A percentile compares a stretch with the other conserved stretches of the same genome.
These are phyloP conservation scores for Melangyna quadrimaculata DNA, from an alignment of 2,888 invertebrate species.

Conservation along the genomic window DNA sequence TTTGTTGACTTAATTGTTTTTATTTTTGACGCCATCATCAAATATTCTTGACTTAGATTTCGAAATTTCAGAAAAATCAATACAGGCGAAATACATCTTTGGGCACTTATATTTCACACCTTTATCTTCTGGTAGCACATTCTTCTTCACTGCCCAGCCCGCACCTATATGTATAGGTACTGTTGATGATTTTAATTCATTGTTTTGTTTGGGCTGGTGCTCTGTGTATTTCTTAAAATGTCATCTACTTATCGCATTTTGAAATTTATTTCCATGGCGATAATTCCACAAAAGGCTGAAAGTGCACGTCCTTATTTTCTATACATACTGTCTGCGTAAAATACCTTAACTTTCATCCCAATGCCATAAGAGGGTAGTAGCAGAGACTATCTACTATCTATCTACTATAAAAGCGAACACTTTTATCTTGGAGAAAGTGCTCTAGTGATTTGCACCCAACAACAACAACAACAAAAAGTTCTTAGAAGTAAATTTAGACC, in stretches of 20 bases:
- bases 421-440: conserved; percentile 25
- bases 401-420: neutral
- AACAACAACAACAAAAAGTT: conserved; percentile 8
- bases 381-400: neutral
- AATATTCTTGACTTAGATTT: no score
- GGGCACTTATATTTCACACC: neutral
- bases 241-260: conserved; percentile 71
- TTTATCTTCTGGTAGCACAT: neutral
- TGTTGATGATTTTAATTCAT: conserved; percentile 38
- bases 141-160: conserved; percentile 14
- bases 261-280: conserved; percentile 70
- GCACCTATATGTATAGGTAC: no score
- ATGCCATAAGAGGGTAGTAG: neutral
- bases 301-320: no score
- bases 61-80: neutral
- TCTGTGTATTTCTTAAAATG: conserved; percentile 63
- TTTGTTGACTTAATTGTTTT: no score
- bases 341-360: conserved; percentile 2
- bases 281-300: conserved; percentile 69
- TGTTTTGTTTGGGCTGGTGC: conserved; percentile 44
- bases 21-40: no score
- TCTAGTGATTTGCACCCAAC: conserved; percentile 27
- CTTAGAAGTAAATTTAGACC: conserved; percentile 50
- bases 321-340: no score
- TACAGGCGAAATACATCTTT: neutral